Conservation (phyloP, 2,888 invertebrate species). For the Phragmatobia fuliginosa region DNA sequence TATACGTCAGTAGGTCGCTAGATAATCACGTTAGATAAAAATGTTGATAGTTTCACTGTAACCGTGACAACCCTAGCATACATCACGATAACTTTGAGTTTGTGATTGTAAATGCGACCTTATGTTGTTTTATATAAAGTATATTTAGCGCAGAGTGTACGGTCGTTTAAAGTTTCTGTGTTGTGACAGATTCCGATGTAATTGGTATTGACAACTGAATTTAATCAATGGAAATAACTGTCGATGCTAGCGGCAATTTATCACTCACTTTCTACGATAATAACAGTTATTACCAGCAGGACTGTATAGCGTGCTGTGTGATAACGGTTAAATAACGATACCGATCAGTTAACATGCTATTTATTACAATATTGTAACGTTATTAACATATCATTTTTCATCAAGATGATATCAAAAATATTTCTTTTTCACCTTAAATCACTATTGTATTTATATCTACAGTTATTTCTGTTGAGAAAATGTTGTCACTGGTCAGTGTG, state of each 20-base stretch:
- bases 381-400: neutral
- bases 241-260: neutral
- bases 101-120: neutral
- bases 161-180: slow-evolving; percentile 50
- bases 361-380: neutral
- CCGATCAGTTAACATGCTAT: too few relatives aligned
- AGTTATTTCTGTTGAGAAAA: slow-evolving; percentile 21
- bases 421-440: neutral
- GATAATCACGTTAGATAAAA: neutral
- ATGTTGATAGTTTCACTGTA: neutral
- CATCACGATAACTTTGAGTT: neutral
- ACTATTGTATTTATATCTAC: neutral
- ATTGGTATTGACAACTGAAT: slow-evolving; percentile 1
- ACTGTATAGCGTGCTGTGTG: neutral
- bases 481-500: slow-evolving; percentile 8
- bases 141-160: slow-evolving; percentile 36
- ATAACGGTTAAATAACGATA: neutral
- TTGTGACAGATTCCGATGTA: slow-evolving; percentile 35
- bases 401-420: neutral
- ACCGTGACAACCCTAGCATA: neutral
- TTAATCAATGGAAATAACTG: slow-evolving; percentile 4
- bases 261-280: neutral
- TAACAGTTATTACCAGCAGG: neutral
- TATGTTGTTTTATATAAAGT: neutral
- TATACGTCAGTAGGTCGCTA: neutral